Conservation (phyloP, 1,140 invertebrate species). For the Alviniconcha marisindica region DNA sequence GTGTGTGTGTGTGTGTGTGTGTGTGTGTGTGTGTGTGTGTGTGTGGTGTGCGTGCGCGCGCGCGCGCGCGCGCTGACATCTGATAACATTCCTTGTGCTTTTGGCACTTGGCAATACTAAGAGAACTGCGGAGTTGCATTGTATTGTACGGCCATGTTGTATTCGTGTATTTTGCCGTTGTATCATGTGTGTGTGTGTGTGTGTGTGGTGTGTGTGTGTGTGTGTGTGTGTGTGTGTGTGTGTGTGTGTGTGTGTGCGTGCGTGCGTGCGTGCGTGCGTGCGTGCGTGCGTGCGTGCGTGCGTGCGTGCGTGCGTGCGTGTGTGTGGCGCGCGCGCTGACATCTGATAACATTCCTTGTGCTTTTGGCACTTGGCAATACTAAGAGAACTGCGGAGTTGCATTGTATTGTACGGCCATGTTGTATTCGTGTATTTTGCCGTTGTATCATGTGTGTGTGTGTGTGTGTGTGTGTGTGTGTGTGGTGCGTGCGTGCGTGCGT, state of each 20-base stretch:
- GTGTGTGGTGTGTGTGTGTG: background rate
- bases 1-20: slow-evolving; percentile 32
- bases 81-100: background rate
- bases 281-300: too few relatives aligned
- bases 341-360: background rate
- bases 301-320: background rate
- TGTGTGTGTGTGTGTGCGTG: background rate
- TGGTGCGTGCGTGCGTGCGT: too few relatives aligned
- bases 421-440: background rate
- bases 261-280: too few relatives aligned
- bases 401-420: background rate
- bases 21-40: slow-evolving; percentile 23
- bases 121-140: background rate
- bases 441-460: background rate
- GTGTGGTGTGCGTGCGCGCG: background rate
- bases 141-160: background rate
- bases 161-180: background rate
- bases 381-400: background rate
- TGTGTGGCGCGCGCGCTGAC: too few relatives aligned
- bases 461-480: background rate
- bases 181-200: background rate
- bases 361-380: background rate
- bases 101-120: background rate
- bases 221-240: background rate
- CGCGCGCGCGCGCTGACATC: background rate